Conservation (phyloP, 2,113 vertebrate genomes). For the Philantomba maxwellii region DNA sequence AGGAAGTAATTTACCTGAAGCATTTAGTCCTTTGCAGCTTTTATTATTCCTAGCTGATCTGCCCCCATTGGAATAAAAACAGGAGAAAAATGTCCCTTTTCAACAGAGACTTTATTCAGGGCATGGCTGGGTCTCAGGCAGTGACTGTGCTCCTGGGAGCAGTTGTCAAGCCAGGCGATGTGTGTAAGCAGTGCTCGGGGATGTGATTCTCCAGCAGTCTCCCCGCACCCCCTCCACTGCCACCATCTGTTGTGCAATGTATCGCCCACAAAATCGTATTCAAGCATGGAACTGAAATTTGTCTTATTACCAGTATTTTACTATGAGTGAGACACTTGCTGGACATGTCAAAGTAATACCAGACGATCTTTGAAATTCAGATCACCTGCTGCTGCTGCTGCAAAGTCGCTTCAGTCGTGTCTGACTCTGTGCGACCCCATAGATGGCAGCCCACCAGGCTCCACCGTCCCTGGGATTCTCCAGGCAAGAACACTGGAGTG, state of each 20-base stretch:
- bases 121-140: not conserved
- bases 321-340: constrained; percentile 14
- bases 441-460: no score
- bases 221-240: not conserved
- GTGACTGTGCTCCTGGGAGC: not conserved
- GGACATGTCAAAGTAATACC: not conserved
- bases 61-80: not conserved
- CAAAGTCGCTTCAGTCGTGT: no score
- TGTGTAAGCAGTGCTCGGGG: not conserved
- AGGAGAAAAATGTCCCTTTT: not conserved
- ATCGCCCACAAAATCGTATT: constrained; percentile 26
- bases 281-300: constrained; percentile 46
- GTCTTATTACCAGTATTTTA: not conserved
- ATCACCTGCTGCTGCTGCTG: not conserved
- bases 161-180: accelerated
- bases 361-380: not conserved
- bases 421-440: no score
- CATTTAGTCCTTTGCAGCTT: constrained; percentile 51
- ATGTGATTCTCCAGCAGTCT: not conserved
- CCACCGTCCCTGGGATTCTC: no score
- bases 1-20: constrained; percentile 63
- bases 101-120: constrained; percentile 24
- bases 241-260: not conserved
- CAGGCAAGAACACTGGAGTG: no score
- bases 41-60: constrained; percentile 49